Evolutionary conservation across 2,888 invertebrate species (phyloP), one percentile per base, ranked within the genome.

Genomic region (Tridacna crocea): DNA sequence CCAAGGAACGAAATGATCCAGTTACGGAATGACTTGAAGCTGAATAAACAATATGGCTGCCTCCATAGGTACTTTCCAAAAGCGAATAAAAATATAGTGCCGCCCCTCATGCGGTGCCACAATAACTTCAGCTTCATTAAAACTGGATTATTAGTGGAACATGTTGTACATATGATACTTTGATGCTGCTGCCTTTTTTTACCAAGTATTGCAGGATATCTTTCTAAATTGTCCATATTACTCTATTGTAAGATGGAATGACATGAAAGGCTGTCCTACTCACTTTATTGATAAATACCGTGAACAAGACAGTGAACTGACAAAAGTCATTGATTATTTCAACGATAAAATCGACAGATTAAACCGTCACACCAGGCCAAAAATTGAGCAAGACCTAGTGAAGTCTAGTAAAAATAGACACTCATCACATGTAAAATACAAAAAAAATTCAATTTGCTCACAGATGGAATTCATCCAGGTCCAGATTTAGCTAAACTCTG

Each of bases 221-320:
- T 65, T 65, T 27, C 65, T 65, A 26, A 36, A 26, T 27, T 65
- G 65, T 27, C 65, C 26, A 10, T 65, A 65, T 36, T 65, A 65
- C 36, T 65, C 36, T 12, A 65, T 65, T 13, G 22, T 24, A 13
- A 36, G 19, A 65, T 65, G 27, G 65, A 65, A 65, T 19, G 36
- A 36, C 3, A 22, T 26, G 12, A 65, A 65, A 65, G 65, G 65
- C 17, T 65, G 65, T 19, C 65, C 65, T 27, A 65, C 15, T 10
- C 36, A 27, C 17, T 13, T 2, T 13, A 27, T 65, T 17, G 15
- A 26, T 27, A 13, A 65, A 65, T 65, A 27, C 19, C 26, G 27
- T 27, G 15, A 8, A 12, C 65, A 65, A 19, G 65, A 65, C 36
- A 27, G 13, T 24, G 65, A 65, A 17, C 36, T 65, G 17, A 12